Evolutionary conservation across 1,140 invertebrate species (phyloP), one percentile per base, ranked within the genome.

Genomic region (Phthorimaea operculella): DNA sequence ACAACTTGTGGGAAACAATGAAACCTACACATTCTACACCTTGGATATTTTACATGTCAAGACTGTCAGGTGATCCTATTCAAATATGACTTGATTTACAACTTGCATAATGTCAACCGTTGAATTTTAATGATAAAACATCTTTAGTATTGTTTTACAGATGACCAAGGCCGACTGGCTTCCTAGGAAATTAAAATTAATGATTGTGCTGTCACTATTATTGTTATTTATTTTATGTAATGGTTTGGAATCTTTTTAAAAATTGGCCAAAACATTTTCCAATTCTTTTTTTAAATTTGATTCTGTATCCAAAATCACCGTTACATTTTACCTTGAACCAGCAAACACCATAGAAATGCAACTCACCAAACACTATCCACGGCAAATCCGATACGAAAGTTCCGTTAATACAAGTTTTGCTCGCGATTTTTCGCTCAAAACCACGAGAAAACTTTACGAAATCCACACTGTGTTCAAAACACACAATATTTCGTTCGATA

Each of bases 361-460:
- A 75, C 74, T 75, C 64, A 76, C 76, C 70, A 71, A 58, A 67
- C 60, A 63, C 58, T 70, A 74, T 66, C 61, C 44, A 60, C 55
- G 58, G 54, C 60, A 62, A 70, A 72, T 72, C 68, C 65, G 67
- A 62, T 62, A 55, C 64, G 59, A 59, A 49, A 34, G 70, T 62
- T 68, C 64, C 64, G 64, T 66, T 69, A 60, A 64, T 56, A 66
- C 52, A 47, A 62, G 68, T 72, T 68, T 76, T 64, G 60, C 60
- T 52, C 68, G 68, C 49, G 65, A 69, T 70, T 74, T 74, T 68
- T 51, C 36, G 61, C 52, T 55, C 59, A 75, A 77, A 82, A 79
- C 61, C 67, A 66, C 73, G 65, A 62, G 52, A 77, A 75, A 77
- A 72, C 63, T 58, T 14, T 52, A 60, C n/a, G 39, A 59, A 55